Evolutionary conservation across 2,797 vertebrate genomes (phyloP), one percentile per base, ranked within the genome.

Genomic region (Morelia viridis): DNA sequence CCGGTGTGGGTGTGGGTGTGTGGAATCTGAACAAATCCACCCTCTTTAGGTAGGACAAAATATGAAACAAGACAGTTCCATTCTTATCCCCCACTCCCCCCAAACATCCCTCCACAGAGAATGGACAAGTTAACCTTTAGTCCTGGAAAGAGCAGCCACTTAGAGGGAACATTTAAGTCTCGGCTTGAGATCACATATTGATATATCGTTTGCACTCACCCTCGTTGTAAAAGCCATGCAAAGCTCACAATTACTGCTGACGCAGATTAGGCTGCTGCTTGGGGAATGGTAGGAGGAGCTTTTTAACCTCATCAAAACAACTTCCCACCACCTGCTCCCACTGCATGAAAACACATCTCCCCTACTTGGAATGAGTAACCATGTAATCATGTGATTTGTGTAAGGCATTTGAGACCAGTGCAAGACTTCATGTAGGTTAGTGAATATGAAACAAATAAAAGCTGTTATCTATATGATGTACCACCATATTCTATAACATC

Each of bases 291-390:
- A 96, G 98, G 97, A 97, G 98, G 98, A 97, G 97, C 96, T 94
- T 97, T 96, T 96, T 96, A 96, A 97, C 97, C 97, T 97, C 97
- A 97, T 97, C 97, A 97, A 97, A 98, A 98, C 97, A 98, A 97
- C 97, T 97, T 97, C 97, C 96, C 96, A 96, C 98, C 97, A 98
- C 97, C 98, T 98, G 97, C 97, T 97, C 97, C 97, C 96, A 92
- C 93, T 93, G 96, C 97, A 96, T 61, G 65, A 94, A 95, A 97
- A 96, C 95, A 97, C 95, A 97, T 97, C 97, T 96, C 87, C 60
- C 92, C 95, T 53, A n/a, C 94, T 96, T 85, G 90, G 95, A 88
- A 96, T 93, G 95, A 95, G 92, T 1, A 62, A 31, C 85, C 58
- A 60, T 87, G 8, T 57, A 83, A 90, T 90, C 89, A 90, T 35